Percentiles rank a stretch among this genome's conserved stretches.
These are phyloP conservation scores for Bos taurus DNA, from an alignment of 2,113 vertebrate genomes.

Conservation along the genomic window DNA sequence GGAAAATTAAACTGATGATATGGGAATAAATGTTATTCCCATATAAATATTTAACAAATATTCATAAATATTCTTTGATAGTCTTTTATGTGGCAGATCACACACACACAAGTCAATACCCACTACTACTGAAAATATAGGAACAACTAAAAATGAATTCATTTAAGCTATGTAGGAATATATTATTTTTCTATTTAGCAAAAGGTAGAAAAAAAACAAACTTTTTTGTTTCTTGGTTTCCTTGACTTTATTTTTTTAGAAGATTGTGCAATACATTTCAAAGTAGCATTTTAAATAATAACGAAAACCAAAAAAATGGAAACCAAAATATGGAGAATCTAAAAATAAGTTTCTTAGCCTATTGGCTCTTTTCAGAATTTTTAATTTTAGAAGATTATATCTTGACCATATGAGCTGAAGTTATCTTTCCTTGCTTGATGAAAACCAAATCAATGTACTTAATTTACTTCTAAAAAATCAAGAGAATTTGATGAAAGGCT, in stretches of 20 bases:
- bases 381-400: background rate
- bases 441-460: background rate
- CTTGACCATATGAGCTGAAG: background rate
- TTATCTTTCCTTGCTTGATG: background rate
- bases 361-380: background rate
- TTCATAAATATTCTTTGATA: background rate
- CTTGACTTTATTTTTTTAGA: background rate
- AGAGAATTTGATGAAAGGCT: background rate
- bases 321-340: background rate
- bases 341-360: background rate
- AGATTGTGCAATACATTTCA: too few relatives aligned
- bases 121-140: background rate
- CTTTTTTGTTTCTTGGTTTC: background rate
- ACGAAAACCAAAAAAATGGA: accelerated
- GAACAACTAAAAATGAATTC: background rate
- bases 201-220: background rate
- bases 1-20: background rate
- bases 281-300: background rate
- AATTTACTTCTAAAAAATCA: background rate
- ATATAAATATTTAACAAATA: background rate
- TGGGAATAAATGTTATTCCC: background rate
- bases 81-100: background rate
- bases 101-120: background rate
- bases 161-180: background rate
- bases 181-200: background rate